Evolutionary conservation across 2,797 vertebrate genomes (phyloP).

Genomic region (Cossypha caffra): DNA sequence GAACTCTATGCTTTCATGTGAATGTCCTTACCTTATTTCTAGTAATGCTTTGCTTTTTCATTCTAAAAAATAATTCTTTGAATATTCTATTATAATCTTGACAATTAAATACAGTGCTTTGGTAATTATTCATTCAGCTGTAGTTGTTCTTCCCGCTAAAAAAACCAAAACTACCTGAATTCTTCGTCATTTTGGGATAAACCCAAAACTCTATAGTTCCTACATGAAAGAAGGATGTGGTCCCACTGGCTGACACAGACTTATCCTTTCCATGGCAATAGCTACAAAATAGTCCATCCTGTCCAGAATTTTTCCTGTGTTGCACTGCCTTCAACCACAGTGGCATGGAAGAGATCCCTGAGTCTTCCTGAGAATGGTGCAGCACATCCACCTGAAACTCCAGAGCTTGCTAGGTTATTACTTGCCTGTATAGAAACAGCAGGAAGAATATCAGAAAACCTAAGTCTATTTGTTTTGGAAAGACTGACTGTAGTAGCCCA

Average conservation of each 20-base stretch:
- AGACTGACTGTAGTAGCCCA: not conserved
- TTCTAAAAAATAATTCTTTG: not conserved
- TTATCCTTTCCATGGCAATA: not conserved
- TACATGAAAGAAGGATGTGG: not conserved
- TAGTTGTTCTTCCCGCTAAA: not conserved
- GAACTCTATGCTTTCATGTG: not conserved
- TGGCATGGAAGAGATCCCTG: fast-evolving
- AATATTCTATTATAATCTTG: not conserved
- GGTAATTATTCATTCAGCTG: not conserved
- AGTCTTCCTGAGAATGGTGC: not conserved
- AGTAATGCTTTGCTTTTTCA: not conserved
- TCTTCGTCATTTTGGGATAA: not conserved
- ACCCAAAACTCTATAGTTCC: not conserved
- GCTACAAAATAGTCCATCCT: not conserved
- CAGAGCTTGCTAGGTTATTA: not conserved
- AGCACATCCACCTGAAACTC: not conserved
- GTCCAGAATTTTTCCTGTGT: not conserved
- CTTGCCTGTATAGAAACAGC: not conserved
- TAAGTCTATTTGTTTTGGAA: not conserved
- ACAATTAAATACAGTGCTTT: not conserved
- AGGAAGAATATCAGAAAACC: not conserved
- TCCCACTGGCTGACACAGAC: not conserved
- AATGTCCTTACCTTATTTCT: not conserved
- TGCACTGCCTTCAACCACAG: not conserved
- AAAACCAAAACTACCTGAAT: not conserved